phyloP scores from a whole-genome alignment of 1,140 invertebrate species.

The Drosophila biarmipes region DNA sequence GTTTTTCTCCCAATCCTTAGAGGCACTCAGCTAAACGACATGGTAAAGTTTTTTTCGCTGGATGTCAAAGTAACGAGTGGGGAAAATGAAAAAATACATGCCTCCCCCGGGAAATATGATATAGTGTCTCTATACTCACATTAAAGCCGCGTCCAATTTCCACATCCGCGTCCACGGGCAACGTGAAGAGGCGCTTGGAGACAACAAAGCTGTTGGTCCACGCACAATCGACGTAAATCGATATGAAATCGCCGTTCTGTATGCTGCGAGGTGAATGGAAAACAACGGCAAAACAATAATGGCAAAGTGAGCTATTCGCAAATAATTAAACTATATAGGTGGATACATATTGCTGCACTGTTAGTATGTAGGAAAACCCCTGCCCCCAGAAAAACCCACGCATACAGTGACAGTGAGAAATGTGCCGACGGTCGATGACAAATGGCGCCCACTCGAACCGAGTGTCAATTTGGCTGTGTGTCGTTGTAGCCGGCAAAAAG shows the following conservation, averaged over 20 bases:
- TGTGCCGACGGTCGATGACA: conserved; percentile 70
- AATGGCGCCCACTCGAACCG: conserved; percentile 74
- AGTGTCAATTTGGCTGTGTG: conserved; percentile 74
- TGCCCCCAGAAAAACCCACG: background rate
- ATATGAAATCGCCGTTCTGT: conserved; percentile 84
- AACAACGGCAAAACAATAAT: conserved; percentile 49
- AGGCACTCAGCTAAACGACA: background rate
- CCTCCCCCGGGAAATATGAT: background rate
- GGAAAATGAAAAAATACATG: background rate
- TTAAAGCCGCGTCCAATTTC: conserved; percentile 84
- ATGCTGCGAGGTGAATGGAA: conserved; percentile 56
- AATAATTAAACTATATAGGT: conserved; percentile 75
- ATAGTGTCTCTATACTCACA: conserved; percentile 70
- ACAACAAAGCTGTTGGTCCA: conserved; percentile 84
- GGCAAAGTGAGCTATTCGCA: conserved; percentile 45
- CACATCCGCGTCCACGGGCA: conserved; percentile 80
- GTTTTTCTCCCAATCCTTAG: too few relatives aligned
- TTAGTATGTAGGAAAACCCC: background rate
- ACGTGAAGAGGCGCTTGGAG: conserved; percentile 77
- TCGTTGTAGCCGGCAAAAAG: conserved; percentile 47
- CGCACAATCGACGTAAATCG: conserved; percentile 81
- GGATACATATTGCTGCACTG: conserved; percentile 26
- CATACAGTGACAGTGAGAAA: conserved; percentile 57
- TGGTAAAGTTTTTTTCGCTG: background rate
- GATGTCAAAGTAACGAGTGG: background rate